phyloP scores from a whole-genome alignment of 92 coral and sea anemone genomes.

The Siderastrea siderea region DNA sequence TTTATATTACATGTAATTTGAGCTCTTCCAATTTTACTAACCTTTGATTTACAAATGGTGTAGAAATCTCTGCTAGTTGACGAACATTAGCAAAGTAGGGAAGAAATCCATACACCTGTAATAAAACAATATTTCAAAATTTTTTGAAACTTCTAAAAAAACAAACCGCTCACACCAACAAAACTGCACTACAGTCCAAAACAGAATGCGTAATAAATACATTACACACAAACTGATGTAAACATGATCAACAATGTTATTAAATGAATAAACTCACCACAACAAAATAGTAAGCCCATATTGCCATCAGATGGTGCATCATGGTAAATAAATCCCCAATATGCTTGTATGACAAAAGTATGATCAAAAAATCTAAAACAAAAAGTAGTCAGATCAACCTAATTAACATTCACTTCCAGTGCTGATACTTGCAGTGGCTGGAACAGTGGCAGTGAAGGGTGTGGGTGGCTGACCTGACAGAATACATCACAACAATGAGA shows the following conservation, averaged over 20 bases:
- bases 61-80: conserved; percentile 97
- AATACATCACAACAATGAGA: too few relatives aligned
- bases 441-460: too few relatives aligned
- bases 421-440: too few relatives aligned
- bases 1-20: background rate
- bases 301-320: conserved; percentile 94
- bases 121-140: background rate
- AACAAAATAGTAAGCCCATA: conserved; percentile 86
- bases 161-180: too few relatives aligned
- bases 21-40: conserved; percentile 20
- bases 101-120: conserved; percentile 78
- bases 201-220: too few relatives aligned
- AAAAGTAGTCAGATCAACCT: background rate
- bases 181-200: too few relatives aligned
- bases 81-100: conserved; percentile 95
- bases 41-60: conserved; percentile 98
- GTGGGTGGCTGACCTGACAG: too few relatives aligned
- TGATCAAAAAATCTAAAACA: conserved; percentile 80
- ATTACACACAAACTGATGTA: too few relatives aligned
- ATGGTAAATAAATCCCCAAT: conserved; percentile 84
- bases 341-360: conserved; percentile 68
- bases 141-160: background rate
- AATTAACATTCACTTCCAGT: background rate
- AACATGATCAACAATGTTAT: background rate
- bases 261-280: conserved; percentile 74